Evolutionary conservation across 2,797 vertebrate species (phyloP).

Genomic region (Myotis pilosus): DNA sequence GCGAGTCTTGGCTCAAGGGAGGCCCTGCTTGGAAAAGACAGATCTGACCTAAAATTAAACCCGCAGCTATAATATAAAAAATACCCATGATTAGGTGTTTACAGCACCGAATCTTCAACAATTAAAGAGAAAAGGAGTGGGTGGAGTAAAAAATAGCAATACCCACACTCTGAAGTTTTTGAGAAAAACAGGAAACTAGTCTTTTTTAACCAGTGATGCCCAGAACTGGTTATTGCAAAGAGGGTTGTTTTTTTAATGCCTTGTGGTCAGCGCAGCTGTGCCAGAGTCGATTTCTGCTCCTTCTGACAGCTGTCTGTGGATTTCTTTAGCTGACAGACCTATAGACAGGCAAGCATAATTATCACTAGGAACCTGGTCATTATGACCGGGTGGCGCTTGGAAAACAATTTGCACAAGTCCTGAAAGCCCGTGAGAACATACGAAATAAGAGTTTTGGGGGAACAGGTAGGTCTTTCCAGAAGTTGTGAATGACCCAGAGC

Average conservation of each 20-base stretch:
- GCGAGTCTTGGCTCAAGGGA: background rate
- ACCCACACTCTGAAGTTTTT: constrained; percentile 76
- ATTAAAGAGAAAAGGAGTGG: constrained; percentile 77
- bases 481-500: constrained; percentile 47
- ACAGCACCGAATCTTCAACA: constrained; percentile 69
- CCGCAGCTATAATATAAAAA: constrained; percentile 19
- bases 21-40: background rate
- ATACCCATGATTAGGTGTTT: constrained; percentile 73
- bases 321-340: constrained; percentile 69
- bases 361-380: constrained; percentile 56
- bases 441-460: constrained; percentile 46
- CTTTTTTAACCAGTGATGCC: constrained; percentile 78
- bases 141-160: constrained; percentile 76
- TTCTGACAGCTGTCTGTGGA: constrained; percentile 66
- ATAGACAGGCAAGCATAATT: constrained; percentile 44
- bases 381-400: constrained; percentile 60
- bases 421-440: constrained; percentile 36
- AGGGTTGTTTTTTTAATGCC: constrained; percentile 76
- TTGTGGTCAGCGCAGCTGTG: constrained; percentile 77
- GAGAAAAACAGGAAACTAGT: constrained; percentile 82
- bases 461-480: constrained; percentile 46
- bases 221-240: constrained; percentile 76
- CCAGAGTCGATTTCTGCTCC: constrained; percentile 63
- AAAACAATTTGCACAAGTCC: constrained; percentile 60
- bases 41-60: constrained; percentile 57